Base-by-base conservation (phyloP, 1,140 invertebrate genomes). In the Holotrichia oblita region DNA sequence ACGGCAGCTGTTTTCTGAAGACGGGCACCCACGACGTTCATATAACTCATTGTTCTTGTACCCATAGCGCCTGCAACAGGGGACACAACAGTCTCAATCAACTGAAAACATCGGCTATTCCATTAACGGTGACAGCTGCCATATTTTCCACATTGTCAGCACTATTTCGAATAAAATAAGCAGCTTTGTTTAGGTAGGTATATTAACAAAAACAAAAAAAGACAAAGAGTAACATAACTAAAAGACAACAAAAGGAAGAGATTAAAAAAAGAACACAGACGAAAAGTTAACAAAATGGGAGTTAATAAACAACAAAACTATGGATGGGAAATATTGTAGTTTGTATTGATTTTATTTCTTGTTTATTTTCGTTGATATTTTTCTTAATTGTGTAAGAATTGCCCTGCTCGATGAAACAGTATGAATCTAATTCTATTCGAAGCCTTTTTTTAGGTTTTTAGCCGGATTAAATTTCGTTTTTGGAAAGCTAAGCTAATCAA, bases 11-110 rank as follows among this genome's bases (percentile, higher is more conserved):
- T 83, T 82, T 91, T 42, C 88, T 86, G 81, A 90, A 93, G 80
- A 89, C 90, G 0, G 94, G 94, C 9, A 94, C 92, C 6, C 93
- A 94, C 77, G 93, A 95, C 77, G 90, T 95, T 0, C 89, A 91
- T 69, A 90, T 92, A 59, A 87, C 87, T 3, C 95, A 95, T 83
- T 96, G 94, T 85, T 89, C 93, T 27, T 96, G 94, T 83, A 91
- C 91, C 79, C 89, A 89, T 8, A 91, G 93, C 81, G 87, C 93
- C 6, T 96, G 94, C 87, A 96, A 96, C 59, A 22, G 22, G 9
- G 82, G 55, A 77, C 81, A 74, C 40, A 69, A 10, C 27, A 27
- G 22, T 69, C 61, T 69, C 20, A 22, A 34, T 69, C 61, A 27
- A 27, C 61, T 14, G 7, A 2, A 24, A 22, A 69, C 61, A 27